A percentile compares a stretch with the other conserved stretches of the same genome.
Conservation (phyloP, 1,140 invertebrate species). For the Caenorhabditis briggsae region DNA sequence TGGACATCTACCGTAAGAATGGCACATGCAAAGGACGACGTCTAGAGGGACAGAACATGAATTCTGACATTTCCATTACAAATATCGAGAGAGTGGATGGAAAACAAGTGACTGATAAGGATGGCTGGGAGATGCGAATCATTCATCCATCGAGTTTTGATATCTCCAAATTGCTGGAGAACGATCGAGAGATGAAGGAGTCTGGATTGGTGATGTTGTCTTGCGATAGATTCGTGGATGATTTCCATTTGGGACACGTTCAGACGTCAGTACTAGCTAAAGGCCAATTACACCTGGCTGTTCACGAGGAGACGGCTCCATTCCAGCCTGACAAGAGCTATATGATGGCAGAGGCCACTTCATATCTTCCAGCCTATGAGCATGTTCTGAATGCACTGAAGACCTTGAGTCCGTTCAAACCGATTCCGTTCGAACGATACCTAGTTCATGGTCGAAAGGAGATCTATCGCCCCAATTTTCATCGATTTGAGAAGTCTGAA, state of each 20-base stretch:
- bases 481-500: background rate
- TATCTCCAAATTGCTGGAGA: background rate
- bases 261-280: background rate
- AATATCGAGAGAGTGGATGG: slow-evolving; percentile 19
- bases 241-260: slow-evolving; percentile 57
- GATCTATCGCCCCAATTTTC: slow-evolving; percentile 39
- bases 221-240: slow-evolving; percentile 49
- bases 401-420: slow-evolving; percentile 15
- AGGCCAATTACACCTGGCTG: slow-evolving; percentile 3
- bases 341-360: slow-evolving; percentile 28
- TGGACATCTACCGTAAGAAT: slow-evolving; percentile 4
- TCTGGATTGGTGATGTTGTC: slow-evolving; percentile 54
- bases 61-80: slow-evolving; percentile 44
- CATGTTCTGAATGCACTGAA: slow-evolving; percentile 57
- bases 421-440: slow-evolving; percentile 59
- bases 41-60: background rate
- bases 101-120: slow-evolving; percentile 4
- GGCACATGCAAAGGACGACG: slow-evolving; percentile 14
- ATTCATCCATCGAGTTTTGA: background rate
- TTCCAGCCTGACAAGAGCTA: slow-evolving; percentile 29
- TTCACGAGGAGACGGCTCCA: background rate
- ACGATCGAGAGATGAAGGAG: slow-evolving; percentile 27
- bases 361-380: slow-evolving; percentile 57
- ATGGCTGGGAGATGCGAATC: slow-evolving; percentile 43
- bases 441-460: slow-evolving; percentile 52